phyloP scores from a whole-genome alignment of 92 coral and sea anemone species.

The Scolanthus callimorphus region DNA sequence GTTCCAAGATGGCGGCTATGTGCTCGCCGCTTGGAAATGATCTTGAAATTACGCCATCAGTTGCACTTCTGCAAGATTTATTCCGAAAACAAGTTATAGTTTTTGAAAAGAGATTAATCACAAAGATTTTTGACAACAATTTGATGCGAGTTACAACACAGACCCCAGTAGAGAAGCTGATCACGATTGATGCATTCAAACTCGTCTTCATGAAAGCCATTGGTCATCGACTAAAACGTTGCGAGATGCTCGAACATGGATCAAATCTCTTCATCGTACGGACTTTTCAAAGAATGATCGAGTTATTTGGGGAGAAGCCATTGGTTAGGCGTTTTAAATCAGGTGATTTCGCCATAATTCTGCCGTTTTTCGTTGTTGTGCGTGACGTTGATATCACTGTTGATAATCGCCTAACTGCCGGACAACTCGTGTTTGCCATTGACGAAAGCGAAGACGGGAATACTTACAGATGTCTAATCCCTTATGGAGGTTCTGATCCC shows the following conservation, averaged over 20 bases:
- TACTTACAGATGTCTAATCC: slow-evolving; percentile 14
- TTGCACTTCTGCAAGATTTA: not conserved
- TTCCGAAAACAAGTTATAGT: slow-evolving; percentile 9
- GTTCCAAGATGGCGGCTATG: slow-evolving; percentile 21
- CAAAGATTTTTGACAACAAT: slow-evolving; percentile 18
- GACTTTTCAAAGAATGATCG: slow-evolving; percentile 19
- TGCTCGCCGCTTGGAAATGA: slow-evolving; percentile 21
- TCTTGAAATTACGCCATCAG: slow-evolving; percentile 19
- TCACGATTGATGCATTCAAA: slow-evolving; percentile 8
- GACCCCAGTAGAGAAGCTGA: slow-evolving; percentile 3
- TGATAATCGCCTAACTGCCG: not conserved
- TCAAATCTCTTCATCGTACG: not conserved
- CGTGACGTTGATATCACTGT: not conserved
- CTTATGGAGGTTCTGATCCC: slow-evolving; percentile 25
- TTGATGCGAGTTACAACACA: slow-evolving; percentile 12
- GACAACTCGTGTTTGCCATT: slow-evolving; percentile 14
- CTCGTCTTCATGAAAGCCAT: slow-evolving; percentile 6
- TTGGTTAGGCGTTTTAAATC: slow-evolving; percentile 20
- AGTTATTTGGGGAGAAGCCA: slow-evolving; percentile 9
- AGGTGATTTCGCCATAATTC: slow-evolving; percentile 18
- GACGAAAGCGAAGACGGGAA: not conserved
- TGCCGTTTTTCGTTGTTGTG: slow-evolving; percentile 15
- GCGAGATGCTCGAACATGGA: not conserved
- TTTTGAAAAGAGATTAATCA: slow-evolving; percentile 10
- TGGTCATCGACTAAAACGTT: slow-evolving; percentile 2